Evolutionary conservation across 2,888 invertebrate genomes (phyloP).

Genomic region (Chymomyza procnemis): DNA sequence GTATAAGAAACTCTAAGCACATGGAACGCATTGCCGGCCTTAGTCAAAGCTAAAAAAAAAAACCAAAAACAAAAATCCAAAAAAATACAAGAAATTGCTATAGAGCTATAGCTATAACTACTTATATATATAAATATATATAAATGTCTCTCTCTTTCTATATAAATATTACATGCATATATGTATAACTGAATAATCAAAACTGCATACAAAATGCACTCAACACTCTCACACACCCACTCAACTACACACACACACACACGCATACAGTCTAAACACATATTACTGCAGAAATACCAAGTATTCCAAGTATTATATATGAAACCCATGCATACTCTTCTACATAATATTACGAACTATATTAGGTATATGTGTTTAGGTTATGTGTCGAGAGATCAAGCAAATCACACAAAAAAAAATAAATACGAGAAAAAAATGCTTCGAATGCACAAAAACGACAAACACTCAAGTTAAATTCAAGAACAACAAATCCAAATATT

Average conservation of each 20-base stretch:
- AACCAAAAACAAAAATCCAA: slow-evolving; percentile 21
- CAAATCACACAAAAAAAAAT: not conserved
- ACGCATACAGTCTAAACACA: not conserved
- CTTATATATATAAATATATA: slow-evolving; percentile 19
- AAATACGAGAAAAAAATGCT: not conserved
- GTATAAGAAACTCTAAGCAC: slow-evolving; percentile 91
- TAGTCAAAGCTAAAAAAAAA: slow-evolving; percentile 41
- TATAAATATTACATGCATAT: slow-evolving; percentile 16
- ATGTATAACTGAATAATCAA: slow-evolving; percentile 39
- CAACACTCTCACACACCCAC: slow-evolving; percentile 24
- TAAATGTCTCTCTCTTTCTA: slow-evolving; percentile 15
- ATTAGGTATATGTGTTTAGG: not conserved
- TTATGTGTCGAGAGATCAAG: not conserved
- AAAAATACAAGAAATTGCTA: slow-evolving; percentile 9
- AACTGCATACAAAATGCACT: slow-evolving; percentile 35
- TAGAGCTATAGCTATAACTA: slow-evolving; percentile 27
- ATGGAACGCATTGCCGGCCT: slow-evolving; percentile 47
- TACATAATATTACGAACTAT: not conserved
- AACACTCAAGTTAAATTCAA: not conserved
- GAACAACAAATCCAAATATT: not conserved
- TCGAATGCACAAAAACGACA: slow-evolving; percentile 9
- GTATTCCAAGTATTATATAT: too few species aligned
- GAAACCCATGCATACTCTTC: not conserved
- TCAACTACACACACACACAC: slow-evolving; percentile 21
- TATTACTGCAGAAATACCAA: slow-evolving; percentile 2